Base-by-base conservation (phyloP, 2,113 vertebrate species). In the Stomatorhinus ivindoensis region DNA sequence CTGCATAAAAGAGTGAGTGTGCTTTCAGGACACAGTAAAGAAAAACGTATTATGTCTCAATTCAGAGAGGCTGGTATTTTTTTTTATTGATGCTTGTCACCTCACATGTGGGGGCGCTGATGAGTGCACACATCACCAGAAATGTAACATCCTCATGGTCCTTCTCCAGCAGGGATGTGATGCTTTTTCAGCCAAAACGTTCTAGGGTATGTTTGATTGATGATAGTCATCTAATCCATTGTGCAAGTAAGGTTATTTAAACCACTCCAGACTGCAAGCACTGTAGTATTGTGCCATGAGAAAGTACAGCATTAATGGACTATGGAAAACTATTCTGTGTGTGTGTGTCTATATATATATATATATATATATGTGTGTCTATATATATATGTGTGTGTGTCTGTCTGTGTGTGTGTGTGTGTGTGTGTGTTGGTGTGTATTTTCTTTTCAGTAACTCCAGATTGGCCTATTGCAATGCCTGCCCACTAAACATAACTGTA, bases 201-300 rank as follows among this genome's bases (percentile, higher is more conserved):
- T 88, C 91, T 93, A 93, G 92, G 93, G 93, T 92, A 91, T 89
- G 87, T 92, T 90, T 88, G 89, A 89, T 91, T 85, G 92, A 84
- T 91, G 90, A 91, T 90, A 69, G 89, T 65, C 93, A 80, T 80
- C 35, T 89, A 93, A 91, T 48, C 58, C 90, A 91, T 80, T 42
- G 35, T 11, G 17, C 13, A 80, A 42, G 39, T 42, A 80, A 80
- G 73, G 39, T 80, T 42, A 42, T 17, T 42, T 42, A 17, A 39
- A 8, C 73, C 31, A 80, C 73, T 80, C 1, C 5, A 80, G 35
- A 80, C 35, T 42, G 4, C 39, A 80, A 80, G 15, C 73, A 42
- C 0, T 8, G 35, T 42, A 42, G 7, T 42, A 80, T 80, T 80
- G 13, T 76, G 11, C 13, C 4, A 39, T 80, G 13, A 76, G 31